Evolutionary conservation across 2,888 invertebrate species (phyloP), one percentile per base, ranked within the genome.

Genomic region (Synanthedon formicaeformis): DNA sequence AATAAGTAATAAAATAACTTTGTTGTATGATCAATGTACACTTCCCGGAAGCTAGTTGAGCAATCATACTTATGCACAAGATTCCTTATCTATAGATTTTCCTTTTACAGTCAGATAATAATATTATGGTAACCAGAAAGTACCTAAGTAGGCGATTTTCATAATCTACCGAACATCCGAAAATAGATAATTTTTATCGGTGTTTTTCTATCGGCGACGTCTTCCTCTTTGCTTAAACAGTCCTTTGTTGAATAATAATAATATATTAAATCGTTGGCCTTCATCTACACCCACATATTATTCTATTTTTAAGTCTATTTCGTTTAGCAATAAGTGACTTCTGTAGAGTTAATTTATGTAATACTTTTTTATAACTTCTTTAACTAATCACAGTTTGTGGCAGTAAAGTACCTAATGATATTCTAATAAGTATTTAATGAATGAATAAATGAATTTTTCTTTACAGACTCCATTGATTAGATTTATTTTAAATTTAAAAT

Each of bases 111-210:
- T 34, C 34, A 52, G 50, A 53, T 48, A 40, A 27, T 14, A 55
- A 62, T 67, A 16, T 16, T 16, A 66, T 64, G 63, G 62, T 67
- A 66, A 65, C 65, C 55, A 70, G 65, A 65, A 67, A 64, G 34
- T 34, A 23, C 23, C 5, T 23, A 34, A 34, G 71, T 74, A 67
- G 64, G 67, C 66, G 62, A 70, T 72, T 73, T 72, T 34, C 69
- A 58, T 69, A 66, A 63, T 59, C 55, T 62, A 53, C 60, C 56
- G 4, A 23, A 23, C 23, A 58, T 63, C 69, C 73, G 60, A 74
- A 80, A 78, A 81, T 81, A 81, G 79, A 72, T 57, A 40, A 51
- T 34, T 51, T 55, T 64, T 78, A 81, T 78, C 80, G 54, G 41
- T 51, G 54, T 56, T 60, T 8, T 66, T 55, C 60, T 60, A 82